Conservation (phyloP, 2,888 invertebrate genomes). For the Himalopsyche anomala region DNA sequence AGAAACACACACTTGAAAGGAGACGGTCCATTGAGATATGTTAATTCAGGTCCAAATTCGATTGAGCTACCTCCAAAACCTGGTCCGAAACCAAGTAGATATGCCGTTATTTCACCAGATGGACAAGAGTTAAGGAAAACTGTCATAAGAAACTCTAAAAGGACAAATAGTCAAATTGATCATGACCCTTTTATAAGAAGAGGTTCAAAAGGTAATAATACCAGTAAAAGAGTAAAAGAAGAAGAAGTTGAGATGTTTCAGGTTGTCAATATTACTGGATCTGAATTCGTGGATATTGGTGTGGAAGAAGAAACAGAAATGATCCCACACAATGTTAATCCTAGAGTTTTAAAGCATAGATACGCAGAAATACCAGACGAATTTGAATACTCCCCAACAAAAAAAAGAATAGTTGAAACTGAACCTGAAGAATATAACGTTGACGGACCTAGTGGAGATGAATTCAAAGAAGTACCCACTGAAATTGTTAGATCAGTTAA, state of each 20-base stretch:
- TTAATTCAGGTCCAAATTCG: slow-evolving; percentile 67
- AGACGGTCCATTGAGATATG: slow-evolving; percentile 66
- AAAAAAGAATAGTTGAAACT: slow-evolving; percentile 74
- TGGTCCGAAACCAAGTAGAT: slow-evolving; percentile 74
- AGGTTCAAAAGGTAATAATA: background rate
- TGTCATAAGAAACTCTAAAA: slow-evolving; percentile 55
- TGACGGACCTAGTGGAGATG: slow-evolving; percentile 75
- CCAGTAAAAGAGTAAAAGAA: slow-evolving; percentile 67
- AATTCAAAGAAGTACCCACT: slow-evolving; percentile 77
- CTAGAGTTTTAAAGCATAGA: slow-evolving; percentile 71
- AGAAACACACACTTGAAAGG: slow-evolving; percentile 71
- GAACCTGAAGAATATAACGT: slow-evolving; percentile 77
- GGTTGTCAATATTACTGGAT: slow-evolving; percentile 67
- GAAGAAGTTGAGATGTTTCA: slow-evolving; percentile 76
- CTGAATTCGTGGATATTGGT: slow-evolving; percentile 49
- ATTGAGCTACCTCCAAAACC: slow-evolving; percentile 75
- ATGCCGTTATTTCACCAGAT: slow-evolving; percentile 66
- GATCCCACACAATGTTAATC: slow-evolving; percentile 5
- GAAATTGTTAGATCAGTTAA: slow-evolving; percentile 81
- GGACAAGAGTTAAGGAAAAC: slow-evolving; percentile 53
- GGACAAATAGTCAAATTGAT: slow-evolving; percentile 68
- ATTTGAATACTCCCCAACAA: slow-evolving; percentile 74
- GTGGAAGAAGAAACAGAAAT: slow-evolving; percentile 67
- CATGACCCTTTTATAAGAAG: slow-evolving; percentile 24
- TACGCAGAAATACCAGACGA: slow-evolving; percentile 79